Base-by-base conservation (phyloP, 2,888 invertebrate genomes). In the Gymnocheta viridis region DNA sequence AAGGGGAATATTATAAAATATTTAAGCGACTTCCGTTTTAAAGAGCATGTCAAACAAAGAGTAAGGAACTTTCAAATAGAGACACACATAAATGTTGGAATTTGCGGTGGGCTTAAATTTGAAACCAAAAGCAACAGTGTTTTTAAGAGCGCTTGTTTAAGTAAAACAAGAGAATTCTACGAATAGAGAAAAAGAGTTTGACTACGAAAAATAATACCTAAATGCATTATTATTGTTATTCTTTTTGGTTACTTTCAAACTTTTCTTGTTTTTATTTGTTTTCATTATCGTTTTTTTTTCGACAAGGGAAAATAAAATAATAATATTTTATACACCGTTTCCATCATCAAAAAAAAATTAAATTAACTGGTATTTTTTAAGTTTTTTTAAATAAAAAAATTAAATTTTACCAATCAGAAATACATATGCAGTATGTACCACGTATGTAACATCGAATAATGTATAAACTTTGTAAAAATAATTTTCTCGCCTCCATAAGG, bases 11-110 rank as follows among this genome's bases (percentile, higher is more conserved):
- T 58, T 9, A 32, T 17, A 47, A 70, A 76, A 72, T 60, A 51
- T 69, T 82, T 32, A 64, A 66, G n/a, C 29, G 56, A 70, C 41
- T 74, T 82, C 82, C 78, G 82, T 35, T 82, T 79, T 58, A 67
- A 12, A 79, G 70, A 70, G 49, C 54, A 66, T 58, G 51, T 44
- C n/a, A 22, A 27, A 51, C 27, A 62, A 27, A 69, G 51, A 76
- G 64, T 17, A 17, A 14, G 27, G 14, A 12, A 44, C 14, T 7
- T 66, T 22, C 0, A 2, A 56, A 41, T n/a, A 44, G 22, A 74
- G n/a, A 49, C 14, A 14, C 14, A 19, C 22, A 24, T 12, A 24
- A 12, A 4, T 14, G 17, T 17, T 19, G 12, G 1, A 22, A 24
- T 12, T 24, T 12, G 12, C 24, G 12, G 27, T 19, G 7, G 12